Evolutionary conservation across 2,888 invertebrate species (phyloP), one percentile per base, ranked within the genome.

Genomic region (Tetragonisca angustula): DNA sequence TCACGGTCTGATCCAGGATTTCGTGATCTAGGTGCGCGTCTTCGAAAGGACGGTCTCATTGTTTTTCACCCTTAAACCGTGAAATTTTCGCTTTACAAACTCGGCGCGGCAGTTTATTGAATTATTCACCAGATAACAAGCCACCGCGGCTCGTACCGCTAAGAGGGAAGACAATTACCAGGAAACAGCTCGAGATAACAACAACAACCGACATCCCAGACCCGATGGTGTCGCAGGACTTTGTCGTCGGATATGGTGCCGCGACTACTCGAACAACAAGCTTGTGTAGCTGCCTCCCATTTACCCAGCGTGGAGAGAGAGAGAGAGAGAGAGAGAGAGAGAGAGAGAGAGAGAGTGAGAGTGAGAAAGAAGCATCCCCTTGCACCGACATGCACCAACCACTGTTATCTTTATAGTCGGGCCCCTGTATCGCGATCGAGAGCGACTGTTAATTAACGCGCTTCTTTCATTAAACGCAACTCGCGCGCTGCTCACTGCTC

Each of bases 151-250:
- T 84, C 75, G 85, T 84, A 85, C 90, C 78, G 87, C 90, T 91
- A 91, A 91, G 91, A 90, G 92, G 87, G 89, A 92, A 91, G 94
- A 94, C 94, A 94, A 94, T 94, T 94, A 93, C 93, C 91, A 93
- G 94, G 94, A 94, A 94, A 93, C 92, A 92, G 91, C 91, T 88
- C 90, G 92, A 93, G 93, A 93, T 94, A 93, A 94, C 93, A 93
- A 92, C 92, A 91, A 90, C 92, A 90, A 90, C 91, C 91, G 88
- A 88, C 89, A 89, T 84, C 84, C 87, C 79, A 87, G 90, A 85
- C 90, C 87, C 88, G 84, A 87, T 84, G 81, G 78, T 81, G 88
- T 76, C 84, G 89, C 88, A 86, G 83, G 86, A 88, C 86, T 90
- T 87, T 85, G 86, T 87, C 79, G 83, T 81, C 87, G 86, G 87